These are phyloP conservation scores for Steinernema feltiae DNA, from an alignment of 1,140 invertebrate genomes.

Conservation along the genomic window DNA sequence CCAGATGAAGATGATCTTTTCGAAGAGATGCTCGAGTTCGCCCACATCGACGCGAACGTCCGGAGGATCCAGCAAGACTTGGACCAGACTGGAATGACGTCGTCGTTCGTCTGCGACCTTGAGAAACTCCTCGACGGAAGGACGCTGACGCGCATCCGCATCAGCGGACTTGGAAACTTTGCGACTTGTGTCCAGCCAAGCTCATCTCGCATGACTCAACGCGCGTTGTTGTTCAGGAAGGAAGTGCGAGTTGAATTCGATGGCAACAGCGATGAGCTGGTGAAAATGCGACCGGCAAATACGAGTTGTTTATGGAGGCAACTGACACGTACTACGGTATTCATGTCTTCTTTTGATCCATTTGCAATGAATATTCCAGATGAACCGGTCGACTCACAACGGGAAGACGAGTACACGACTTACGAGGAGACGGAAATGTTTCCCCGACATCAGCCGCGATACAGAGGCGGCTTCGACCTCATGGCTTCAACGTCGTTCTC, in stretches of 20 bases:
- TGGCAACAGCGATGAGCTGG: conserved; percentile 1
- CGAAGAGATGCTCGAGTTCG: too few relatives aligned
- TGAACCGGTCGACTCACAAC: neutral
- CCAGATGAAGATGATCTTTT: too few relatives aligned
- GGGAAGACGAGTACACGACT: conserved; percentile 4
- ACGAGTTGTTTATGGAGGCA: neutral
- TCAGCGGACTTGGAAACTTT: neutral
- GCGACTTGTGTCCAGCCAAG: neutral
- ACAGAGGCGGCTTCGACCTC: neutral
- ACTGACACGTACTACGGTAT: neutral
- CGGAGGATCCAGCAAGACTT: too few relatives aligned
- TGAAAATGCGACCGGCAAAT: neutral
- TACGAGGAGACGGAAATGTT: neutral
- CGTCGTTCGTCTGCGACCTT: too few relatives aligned
- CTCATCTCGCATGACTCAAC: neutral
- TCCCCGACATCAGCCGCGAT: neutral
- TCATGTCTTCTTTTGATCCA: neutral
- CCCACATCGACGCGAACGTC: too few relatives aligned
- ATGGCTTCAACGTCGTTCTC: conserved; percentile 4
- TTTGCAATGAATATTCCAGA: neutral
- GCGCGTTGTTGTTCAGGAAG: neutral
- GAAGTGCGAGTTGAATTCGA: neutral
- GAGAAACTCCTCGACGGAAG: too few relatives aligned
- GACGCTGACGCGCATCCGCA: too few relatives aligned
- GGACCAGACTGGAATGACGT: too few relatives aligned